Conservation (phyloP, 2,888 invertebrate genomes). For the Carterocephalus palaemon region DNA sequence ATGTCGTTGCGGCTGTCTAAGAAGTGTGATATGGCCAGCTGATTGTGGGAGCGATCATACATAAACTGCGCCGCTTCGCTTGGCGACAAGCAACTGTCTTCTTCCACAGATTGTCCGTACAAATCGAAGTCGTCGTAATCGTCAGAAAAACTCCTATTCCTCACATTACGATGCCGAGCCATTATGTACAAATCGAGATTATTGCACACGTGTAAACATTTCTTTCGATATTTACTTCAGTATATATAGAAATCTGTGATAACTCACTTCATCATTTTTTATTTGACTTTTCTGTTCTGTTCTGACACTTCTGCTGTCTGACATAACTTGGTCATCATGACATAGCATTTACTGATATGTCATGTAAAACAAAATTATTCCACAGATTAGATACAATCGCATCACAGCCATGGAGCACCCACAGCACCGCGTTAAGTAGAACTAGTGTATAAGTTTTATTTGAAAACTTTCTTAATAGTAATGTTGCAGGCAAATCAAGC, state of each 20-base stretch:
- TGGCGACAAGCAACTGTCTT: slow-evolving; percentile 94
- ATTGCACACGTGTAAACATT: slow-evolving; percentile 1
- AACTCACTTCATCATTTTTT: too few relatives aligned
- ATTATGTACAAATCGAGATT: slow-evolving; percentile 60
- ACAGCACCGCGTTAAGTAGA: too few relatives aligned
- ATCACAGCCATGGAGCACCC: too few relatives aligned
- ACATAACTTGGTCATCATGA: too few relatives aligned
- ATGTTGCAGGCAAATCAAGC: too few relatives aligned
- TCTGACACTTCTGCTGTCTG: too few relatives aligned
- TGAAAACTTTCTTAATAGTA: too few relatives aligned
- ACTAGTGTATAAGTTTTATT: too few relatives aligned
- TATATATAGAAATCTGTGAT: background rate
- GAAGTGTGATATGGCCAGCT: slow-evolving; percentile 86
- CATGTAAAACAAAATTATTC: too few relatives aligned
- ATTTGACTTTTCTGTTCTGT: too few relatives aligned
- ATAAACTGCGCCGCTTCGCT: slow-evolving; percentile 91
- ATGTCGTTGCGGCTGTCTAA: slow-evolving; percentile 87
- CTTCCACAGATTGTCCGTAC: slow-evolving; percentile 96
- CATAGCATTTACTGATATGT: too few relatives aligned
- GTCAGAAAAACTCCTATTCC: slow-evolving; percentile 91
- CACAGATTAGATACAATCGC: too few relatives aligned
- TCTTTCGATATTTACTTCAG: slow-evolving; percentile 13
- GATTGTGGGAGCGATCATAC: slow-evolving; percentile 87
- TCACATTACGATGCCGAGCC: slow-evolving; percentile 92
- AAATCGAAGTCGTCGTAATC: slow-evolving; percentile 96